A percentile compares a stretch with the other conserved stretches of the same genome.
Conservation (phyloP, 1,140 invertebrate genomes). For the Caenorhabditis brenneri region DNA sequence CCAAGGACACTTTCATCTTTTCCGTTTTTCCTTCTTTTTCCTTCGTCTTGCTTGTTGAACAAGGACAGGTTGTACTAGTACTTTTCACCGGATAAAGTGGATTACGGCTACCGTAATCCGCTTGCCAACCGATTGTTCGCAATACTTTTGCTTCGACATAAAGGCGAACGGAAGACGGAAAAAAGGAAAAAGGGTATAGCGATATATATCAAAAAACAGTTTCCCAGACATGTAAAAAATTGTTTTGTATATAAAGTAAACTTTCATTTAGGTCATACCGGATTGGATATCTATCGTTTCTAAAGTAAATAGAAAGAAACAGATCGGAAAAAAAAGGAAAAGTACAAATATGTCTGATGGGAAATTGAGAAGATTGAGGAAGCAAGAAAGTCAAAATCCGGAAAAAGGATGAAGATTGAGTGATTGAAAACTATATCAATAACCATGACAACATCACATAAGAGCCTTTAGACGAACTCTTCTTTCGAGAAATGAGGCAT, state of each 20-base stretch:
- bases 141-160: neutral
- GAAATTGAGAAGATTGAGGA: too few species aligned
- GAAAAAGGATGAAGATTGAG: too few species aligned
- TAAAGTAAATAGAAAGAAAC: neutral
- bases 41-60: neutral
- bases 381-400: too few species aligned
- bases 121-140: constrained; percentile 25
- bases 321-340: neutral
- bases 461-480: too few species aligned
- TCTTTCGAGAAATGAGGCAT: too few species aligned
- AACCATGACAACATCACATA: too few species aligned
- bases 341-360: neutral
- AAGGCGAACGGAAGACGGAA: constrained; percentile 19
- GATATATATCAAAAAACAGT: neutral
- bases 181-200: neutral
- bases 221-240: constrained; percentile 10
- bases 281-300: neutral
- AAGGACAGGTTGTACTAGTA: constrained; percentile 33
- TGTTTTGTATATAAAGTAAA: neutral
- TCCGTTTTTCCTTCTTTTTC: neutral
- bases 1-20: neutral
- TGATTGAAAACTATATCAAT: too few species aligned
- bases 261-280: constrained; percentile 24
- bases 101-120: constrained; percentile 32
- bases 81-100: constrained; percentile 2